phyloP scores from a whole-genome alignment of 1,140 invertebrate genomes.

The Bicyclus anynana region DNA sequence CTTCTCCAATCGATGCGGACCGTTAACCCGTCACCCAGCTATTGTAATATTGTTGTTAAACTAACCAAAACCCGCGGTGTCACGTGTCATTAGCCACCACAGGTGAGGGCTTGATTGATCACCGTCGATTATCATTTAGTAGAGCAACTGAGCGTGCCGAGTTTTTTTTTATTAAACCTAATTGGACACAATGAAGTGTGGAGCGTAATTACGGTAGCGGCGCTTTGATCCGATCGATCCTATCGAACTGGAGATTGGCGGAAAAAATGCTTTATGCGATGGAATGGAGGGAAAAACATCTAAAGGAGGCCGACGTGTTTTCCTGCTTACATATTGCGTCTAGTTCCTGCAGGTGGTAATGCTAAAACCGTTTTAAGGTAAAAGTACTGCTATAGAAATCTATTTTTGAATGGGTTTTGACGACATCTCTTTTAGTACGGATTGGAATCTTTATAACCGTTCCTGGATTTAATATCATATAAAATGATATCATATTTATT shows the following conservation, averaged over 20 bases:
- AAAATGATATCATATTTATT: too few species aligned
- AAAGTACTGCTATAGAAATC: too few species aligned
- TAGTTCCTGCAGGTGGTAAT: too few species aligned
- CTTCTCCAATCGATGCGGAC: slow-evolving; percentile 11
- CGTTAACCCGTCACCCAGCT: slow-evolving; percentile 37
- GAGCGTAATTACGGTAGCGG: slow-evolving; percentile 20
- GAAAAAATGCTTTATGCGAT: slow-evolving; percentile 12
- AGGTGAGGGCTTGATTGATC: slow-evolving; percentile 57
- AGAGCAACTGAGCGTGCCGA: slow-evolving; percentile 27
- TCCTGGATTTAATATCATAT: too few species aligned
- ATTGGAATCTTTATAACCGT: too few species aligned
- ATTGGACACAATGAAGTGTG: slow-evolving; percentile 29
- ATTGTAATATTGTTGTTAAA: slow-evolving; percentile 45
- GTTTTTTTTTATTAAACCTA: slow-evolving; percentile 20
- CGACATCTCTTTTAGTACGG: too few species aligned
- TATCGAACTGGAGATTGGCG: slow-evolving; percentile 4
- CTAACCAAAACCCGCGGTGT: slow-evolving; percentile 42
- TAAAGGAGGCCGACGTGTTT: neutral
- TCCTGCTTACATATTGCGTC: neutral
- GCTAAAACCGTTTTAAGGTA: too few species aligned
- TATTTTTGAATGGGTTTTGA: too few species aligned
- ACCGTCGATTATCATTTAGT: slow-evolving; percentile 39
- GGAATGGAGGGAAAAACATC: slow-evolving; percentile 13
- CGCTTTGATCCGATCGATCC: slow-evolving; percentile 23
- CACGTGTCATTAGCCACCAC: slow-evolving; percentile 46